Conservation (phyloP, 30 jellyfish, hydroid and myxozoan species). For the Pseudorhiza aurosa region DNA sequence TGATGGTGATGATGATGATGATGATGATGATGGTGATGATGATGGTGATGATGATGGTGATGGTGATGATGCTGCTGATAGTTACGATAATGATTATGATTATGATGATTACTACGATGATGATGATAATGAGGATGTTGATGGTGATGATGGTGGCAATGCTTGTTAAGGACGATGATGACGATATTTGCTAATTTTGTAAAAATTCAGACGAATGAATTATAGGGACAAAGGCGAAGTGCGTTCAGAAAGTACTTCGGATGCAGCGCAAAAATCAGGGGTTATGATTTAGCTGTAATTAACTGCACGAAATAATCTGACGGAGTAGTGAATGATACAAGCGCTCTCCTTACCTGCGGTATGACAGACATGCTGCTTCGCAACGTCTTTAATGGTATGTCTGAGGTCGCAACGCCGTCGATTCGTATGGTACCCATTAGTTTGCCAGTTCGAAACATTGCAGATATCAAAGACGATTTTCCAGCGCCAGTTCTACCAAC, state of each 20-base stretch:
- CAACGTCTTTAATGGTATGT: constrained; percentile 45
- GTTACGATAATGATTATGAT: constrained; percentile 4
- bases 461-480: constrained; percentile 72
- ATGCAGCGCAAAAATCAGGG: too few species aligned
- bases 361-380: constrained; percentile 82
- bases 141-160: not conserved
- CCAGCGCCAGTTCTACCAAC: constrained; percentile 98
- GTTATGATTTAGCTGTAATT: too few species aligned
- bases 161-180: too few species aligned
- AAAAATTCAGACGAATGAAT: too few species aligned
- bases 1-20: constrained; percentile 27
- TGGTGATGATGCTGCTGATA: constrained; percentile 29
- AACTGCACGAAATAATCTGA: too few species aligned
- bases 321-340: too few species aligned
- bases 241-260: too few species aligned
- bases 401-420: constrained; percentile 68
- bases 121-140: not conserved
- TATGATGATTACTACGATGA: constrained; percentile 6
- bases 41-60: constrained; percentile 33
- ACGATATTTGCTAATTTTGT: too few species aligned
- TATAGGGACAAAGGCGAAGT: too few species aligned
- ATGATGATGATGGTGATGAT: constrained; percentile 25
- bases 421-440: constrained; percentile 65
- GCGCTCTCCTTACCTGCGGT: constrained; percentile 99
- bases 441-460: constrained; percentile 78